phyloP scores from a whole-genome alignment of 2,888 invertebrate genomes.

The Drosophila flavopinicola region DNA sequence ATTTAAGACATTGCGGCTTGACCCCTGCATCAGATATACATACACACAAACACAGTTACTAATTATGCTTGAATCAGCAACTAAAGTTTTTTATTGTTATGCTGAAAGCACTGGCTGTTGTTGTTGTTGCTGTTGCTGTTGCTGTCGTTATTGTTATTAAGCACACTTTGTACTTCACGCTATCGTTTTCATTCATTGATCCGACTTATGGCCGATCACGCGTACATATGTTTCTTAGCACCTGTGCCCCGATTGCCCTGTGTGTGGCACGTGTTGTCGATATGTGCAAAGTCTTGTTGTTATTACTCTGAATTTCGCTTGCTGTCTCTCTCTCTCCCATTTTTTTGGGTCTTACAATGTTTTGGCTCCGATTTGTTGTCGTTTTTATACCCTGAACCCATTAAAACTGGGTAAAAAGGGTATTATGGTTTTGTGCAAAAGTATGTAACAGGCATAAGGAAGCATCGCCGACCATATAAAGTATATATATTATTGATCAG shows the following conservation, averaged over 20 bases:
- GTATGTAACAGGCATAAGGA: too few species aligned
- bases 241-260: conserved; percentile 50
- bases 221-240: conserved; percentile 68
- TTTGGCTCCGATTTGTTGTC: conserved; percentile 36
- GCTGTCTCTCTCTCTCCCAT: conserved; percentile 18
- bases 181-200: conserved; percentile 75
- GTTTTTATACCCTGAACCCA: too few species aligned
- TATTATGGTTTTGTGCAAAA: too few species aligned
- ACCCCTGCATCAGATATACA: conserved; percentile 60
- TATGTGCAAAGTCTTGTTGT: conserved; percentile 36
- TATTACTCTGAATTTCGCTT: conserved; percentile 28
- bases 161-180: conserved; percentile 55
- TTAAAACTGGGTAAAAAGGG: too few species aligned
- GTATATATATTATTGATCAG: too few species aligned
- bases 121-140: conserved; percentile 23
- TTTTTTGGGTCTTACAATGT: conserved; percentile 48
- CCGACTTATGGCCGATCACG: conserved; percentile 74
- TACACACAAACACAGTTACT: conserved; percentile 3
- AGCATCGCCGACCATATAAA: too few species aligned
- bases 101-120: conserved; percentile 14
- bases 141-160: conserved; percentile 14
- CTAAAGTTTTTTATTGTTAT: conserved; percentile 24
- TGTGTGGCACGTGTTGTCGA: conserved; percentile 64
- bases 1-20: conserved; percentile 57
- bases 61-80: conserved; percentile 29